Conservation (phyloP, 2,888 invertebrate species). For the Oithona nana region DNA sequence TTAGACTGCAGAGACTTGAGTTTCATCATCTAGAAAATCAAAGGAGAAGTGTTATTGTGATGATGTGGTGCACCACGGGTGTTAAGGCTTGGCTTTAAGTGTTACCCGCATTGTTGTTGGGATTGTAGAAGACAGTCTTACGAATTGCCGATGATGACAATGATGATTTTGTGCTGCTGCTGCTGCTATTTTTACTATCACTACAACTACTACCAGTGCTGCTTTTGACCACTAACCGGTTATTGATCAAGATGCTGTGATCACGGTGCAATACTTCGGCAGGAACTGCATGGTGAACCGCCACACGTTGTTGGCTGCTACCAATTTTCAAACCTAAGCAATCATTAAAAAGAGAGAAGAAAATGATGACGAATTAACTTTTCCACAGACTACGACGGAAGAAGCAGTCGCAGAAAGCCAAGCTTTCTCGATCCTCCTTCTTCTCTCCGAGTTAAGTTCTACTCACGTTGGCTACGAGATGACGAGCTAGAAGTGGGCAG, state of each 20-base stretch:
- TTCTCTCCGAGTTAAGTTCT: too few relatives aligned
- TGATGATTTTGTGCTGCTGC: too few relatives aligned
- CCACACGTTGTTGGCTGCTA: background rate
- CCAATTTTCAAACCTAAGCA: background rate
- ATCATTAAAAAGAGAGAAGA: too few relatives aligned
- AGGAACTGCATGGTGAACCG: background rate
- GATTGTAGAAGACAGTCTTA: background rate
- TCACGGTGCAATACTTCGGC: background rate
- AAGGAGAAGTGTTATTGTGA: too few relatives aligned
- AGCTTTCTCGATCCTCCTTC: too few relatives aligned
- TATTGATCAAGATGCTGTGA: background rate
- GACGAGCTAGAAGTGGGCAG: background rate
- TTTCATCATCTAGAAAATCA: constrained; percentile 41
- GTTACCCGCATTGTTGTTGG: background rate
- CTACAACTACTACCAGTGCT: too few relatives aligned
- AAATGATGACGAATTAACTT: too few relatives aligned
- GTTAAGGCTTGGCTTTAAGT: background rate
- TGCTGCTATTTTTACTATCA: too few relatives aligned
- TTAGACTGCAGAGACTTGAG: constrained; percentile 43
- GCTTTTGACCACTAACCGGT: background rate
- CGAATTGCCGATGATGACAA: too few relatives aligned
- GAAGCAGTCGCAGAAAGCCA: too few relatives aligned
- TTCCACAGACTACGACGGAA: too few relatives aligned
- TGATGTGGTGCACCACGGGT: background rate
- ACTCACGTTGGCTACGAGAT: background rate